These are phyloP conservation scores for Amblyjoppa fuscipennis DNA, from an alignment of 2,888 invertebrate genomes.

Conservation along the genomic window DNA sequence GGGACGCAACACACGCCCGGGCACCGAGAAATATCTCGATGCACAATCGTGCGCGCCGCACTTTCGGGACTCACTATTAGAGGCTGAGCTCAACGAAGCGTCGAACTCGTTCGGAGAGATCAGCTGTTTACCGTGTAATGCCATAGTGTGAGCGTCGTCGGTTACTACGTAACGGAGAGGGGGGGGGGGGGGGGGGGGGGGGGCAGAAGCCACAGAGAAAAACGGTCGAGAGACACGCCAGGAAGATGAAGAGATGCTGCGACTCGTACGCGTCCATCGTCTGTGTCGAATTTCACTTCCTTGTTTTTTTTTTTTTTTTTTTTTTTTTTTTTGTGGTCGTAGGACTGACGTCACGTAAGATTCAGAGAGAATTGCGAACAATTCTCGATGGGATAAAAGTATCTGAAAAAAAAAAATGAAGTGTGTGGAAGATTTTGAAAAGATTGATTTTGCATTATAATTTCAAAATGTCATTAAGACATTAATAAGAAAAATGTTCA, in stretches of 20 bases:
- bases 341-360: no score
- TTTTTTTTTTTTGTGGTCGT: not conserved
- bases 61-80: not conserved
- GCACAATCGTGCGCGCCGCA: not conserved
- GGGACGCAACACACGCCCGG: not conserved
- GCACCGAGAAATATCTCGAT: not conserved
- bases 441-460: no score
- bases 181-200: not conserved
- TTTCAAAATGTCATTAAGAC: no score
- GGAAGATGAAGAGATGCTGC: not conserved
- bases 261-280: constrained; percentile 1
- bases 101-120: constrained; percentile 26
- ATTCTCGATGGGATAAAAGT: no score
- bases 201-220: not conserved
- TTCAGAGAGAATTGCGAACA: no score
- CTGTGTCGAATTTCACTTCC: constrained; percentile 15
- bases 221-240: not conserved
- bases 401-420: no score
- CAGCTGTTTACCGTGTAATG: no score
- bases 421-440: no score
- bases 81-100: constrained; percentile 30
- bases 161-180: not conserved
- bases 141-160: no score
- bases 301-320: constrained; percentile 25
- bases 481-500: no score